Evolutionary conservation across 2,113 vertebrate genomes (phyloP), one percentile per base, ranked within the genome.

Genomic region (Nothocercus nigrocapillus): DNA sequence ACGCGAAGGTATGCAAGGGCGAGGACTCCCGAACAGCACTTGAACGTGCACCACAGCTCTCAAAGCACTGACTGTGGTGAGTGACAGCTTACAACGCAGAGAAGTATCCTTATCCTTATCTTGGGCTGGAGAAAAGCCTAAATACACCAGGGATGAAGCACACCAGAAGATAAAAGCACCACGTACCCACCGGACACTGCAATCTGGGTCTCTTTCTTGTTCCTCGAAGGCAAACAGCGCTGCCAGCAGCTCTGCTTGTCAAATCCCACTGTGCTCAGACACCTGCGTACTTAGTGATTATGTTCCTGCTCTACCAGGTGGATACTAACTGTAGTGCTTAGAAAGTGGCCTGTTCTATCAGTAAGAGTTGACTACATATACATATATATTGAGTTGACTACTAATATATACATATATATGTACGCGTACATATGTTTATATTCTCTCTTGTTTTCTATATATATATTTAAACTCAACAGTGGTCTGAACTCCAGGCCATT

Each of bases 11-110:
- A 62, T 59, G 45, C 8, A 25, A 67, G 58, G 80, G 45, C 70
- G 42, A 76, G 82, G 42, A 77, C 24, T n/a, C 75, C 45, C 63
- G 70, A 54, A 54, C 77, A 85, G 40, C 25, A 30, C 49, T 0
- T 80, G 75, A 73, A 34, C 30, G 3, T 5, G 42, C n/a, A 54
- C 15, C 63, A 85, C 69, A 79, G 70, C 40, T 49, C 49, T 80
- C 54, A 54, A 24, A 0, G 0, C 51, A n/a, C 63, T 70, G 32
- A 34, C 47, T 20, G 54, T 5, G 25, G 20, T 42, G 30, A 40
- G 36, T 6, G 69, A 44, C 80, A 81, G 36, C 45, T 90, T 0
- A 0, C 56, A 38, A 53, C 8, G 5, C 45, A 94, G 85, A 76
- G n/a, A 83, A 85, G 42, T 30, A 44, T 21, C 32, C 59, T 61